phyloP scores from a whole-genome alignment of 1,140 invertebrate genomes.

The Agrilus planipennis region DNA sequence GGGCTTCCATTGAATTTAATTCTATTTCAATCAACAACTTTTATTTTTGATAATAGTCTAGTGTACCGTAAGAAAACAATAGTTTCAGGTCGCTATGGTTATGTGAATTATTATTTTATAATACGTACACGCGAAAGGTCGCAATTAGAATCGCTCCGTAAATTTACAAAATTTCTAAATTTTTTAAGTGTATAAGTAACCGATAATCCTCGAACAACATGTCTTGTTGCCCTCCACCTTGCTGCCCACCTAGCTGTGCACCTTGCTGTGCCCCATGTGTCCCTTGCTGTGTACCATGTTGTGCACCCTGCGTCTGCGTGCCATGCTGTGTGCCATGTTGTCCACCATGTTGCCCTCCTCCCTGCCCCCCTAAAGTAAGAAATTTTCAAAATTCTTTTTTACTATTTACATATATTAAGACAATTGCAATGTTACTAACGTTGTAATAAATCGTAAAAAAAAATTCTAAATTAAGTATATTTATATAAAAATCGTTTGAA shows the following conservation, averaged over 20 bases:
- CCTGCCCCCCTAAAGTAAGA: neutral
- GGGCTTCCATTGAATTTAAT: too few species aligned
- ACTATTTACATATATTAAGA: too few species aligned
- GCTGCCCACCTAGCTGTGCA: neutral
- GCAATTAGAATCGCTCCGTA: neutral
- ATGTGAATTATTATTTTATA: too few species aligned
- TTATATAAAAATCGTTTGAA: too few species aligned
- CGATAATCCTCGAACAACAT: slow-evolving; percentile 10
- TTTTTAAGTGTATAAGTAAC: slow-evolving; percentile 10
- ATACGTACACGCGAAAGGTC: slow-evolving; percentile 3
- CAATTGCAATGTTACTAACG: too few species aligned
- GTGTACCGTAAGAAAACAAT: neutral
- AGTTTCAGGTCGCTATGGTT: too few species aligned
- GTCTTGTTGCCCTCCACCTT: slow-evolving; percentile 11
- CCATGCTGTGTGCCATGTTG: slow-evolving; percentile 13
- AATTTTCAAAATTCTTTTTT: too few species aligned
- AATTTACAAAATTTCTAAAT: slow-evolving; percentile 6
- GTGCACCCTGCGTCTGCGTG: slow-evolving; percentile 12
- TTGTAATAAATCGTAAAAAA: too few species aligned
- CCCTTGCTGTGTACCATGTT: slow-evolving; percentile 17
- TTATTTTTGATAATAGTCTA: slow-evolving; percentile 4
- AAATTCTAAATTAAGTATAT: too few species aligned
- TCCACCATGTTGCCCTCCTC: too few species aligned
- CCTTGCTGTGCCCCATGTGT: slow-evolving; percentile 13
- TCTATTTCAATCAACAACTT: slow-evolving; percentile 1